A percentile compares a stretch with the other conserved stretches of the same genome.
Evolutionary conservation across 1,140 invertebrate genomes (phyloP).

Genomic region (Aphaenogaster rudis): DNA sequence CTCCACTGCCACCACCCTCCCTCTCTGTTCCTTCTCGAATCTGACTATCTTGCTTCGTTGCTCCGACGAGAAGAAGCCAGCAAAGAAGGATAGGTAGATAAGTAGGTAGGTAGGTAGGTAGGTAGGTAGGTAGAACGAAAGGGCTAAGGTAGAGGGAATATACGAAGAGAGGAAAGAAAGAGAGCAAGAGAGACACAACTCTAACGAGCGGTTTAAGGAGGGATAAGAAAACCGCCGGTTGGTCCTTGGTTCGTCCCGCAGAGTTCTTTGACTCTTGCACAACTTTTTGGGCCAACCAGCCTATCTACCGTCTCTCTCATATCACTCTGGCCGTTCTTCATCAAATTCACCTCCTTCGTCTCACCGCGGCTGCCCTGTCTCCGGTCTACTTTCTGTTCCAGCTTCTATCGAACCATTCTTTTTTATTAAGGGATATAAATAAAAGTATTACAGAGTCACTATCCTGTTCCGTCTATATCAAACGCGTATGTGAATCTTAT

Average conservation of each 20-base stretch:
- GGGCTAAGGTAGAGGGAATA: conserved; percentile 5
- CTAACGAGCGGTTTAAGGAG: conserved; percentile 76
- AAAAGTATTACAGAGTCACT: background rate
- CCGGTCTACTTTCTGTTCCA: conserved; percentile 44
- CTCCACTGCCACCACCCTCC: conserved; percentile 64
- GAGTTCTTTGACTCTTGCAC: conserved; percentile 75
- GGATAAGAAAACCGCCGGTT: conserved; percentile 75
- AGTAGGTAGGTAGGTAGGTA: conserved; percentile 49
- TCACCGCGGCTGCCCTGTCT: conserved; percentile 50
- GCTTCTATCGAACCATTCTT: background rate
- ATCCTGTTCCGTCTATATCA: background rate
- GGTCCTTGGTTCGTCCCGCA: conserved; percentile 72
- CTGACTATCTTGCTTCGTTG: conserved; percentile 36
- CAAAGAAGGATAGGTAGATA: conserved; percentile 20
- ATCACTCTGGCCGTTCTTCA: conserved; percentile 15
- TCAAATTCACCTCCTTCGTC: conserved; percentile 58
- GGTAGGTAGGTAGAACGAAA: conserved; percentile 59
- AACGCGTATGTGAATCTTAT: background rate
- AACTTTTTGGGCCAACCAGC: conserved; percentile 76
- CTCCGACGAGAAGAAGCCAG: conserved; percentile 41
- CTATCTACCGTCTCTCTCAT: conserved; percentile 50
- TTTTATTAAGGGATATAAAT: background rate
- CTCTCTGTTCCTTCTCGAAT: conserved; percentile 70
- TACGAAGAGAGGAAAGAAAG: background rate
- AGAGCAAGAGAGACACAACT: conserved; percentile 60